phyloP scores from a whole-genome alignment of 2,113 vertebrate species.

The Silurus glanis region DNA sequence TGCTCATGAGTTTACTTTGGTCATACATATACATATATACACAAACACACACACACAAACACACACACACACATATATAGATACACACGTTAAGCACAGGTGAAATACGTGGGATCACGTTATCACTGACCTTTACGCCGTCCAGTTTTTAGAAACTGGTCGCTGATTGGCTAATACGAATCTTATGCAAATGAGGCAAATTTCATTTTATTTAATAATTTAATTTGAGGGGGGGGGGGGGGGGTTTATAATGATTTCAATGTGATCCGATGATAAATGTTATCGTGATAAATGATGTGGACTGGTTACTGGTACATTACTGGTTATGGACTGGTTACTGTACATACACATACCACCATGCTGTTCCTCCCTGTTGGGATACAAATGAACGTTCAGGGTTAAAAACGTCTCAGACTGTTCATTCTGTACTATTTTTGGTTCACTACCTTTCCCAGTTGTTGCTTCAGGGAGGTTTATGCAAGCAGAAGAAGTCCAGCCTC shows the following conservation, averaged over 20 bases:
- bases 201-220: no score
- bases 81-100: neutral
- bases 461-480: neutral
- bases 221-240: no score
- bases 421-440: conserved; percentile 27
- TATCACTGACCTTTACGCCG: neutral
- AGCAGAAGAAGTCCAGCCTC: neutral
- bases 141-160: neutral
- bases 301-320: no score
- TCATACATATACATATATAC: neutral
- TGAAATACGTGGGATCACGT: neutral
- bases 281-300: no score
- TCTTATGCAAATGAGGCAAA: no score
- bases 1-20: neutral
- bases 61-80: no score
- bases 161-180: neutral
- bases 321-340: neutral
- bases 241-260: no score
- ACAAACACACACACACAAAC: no score
- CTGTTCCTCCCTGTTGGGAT: neutral
- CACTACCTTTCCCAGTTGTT: conserved; percentile 26
- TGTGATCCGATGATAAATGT: no score
- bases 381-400: neutral
- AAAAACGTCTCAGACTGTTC: neutral
- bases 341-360: neutral